Evolutionary conservation across 2,797 vertebrate species (phyloP), one percentile per base, ranked within the genome.

Genomic region (Cichlasoma orientale): DNA sequence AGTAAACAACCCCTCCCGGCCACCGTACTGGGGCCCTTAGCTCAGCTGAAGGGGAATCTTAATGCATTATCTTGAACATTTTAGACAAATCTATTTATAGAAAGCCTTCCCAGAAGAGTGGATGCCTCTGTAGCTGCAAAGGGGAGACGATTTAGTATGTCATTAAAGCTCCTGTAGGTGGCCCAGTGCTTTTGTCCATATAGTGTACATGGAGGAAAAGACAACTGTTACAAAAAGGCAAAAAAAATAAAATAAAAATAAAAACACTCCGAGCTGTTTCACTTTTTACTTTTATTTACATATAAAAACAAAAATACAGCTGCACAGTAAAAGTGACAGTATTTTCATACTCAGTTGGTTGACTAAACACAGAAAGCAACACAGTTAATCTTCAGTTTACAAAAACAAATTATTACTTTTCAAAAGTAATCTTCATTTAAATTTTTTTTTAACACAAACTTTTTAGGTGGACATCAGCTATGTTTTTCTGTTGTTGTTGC

Each of bases 211-310:
- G 0, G 23, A 1, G 1, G 61, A 47, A 41, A 41, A 23, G 44
- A 27, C 36, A 19, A 19, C 23, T 47, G 36, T 19, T 8, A 55
- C 8, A 66, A 44, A 36, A 38, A 29, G 3, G 13, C 27, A 38
- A 47, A 69, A 58, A 73, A 29, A 27, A 14, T 36, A 58, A 12
- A n/a, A 41, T 7, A 61, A 52, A 70, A n/a, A 21, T 11, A 54
- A 54, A 25, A 21, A 61, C 14, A 3, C 11, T 54, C 4, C 27
- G 8, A 58, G 0, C 6, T 79, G 33, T 80, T 54, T 33, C 56
- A 80, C 23, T 27, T 66, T 47, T 89, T 83, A 85, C 59, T 82
- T 93, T 92, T 94, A 95, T 93, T 95, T 84, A 90, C 87, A 90
- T 82, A 80, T 79, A 50, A 87, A 85, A 85, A 86, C 56, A 82